Percentiles rank a stretch among this genome's conserved stretches.
Evolutionary conservation across 2,888 invertebrate species (phyloP).

Genomic region (Bibio marci): DNA sequence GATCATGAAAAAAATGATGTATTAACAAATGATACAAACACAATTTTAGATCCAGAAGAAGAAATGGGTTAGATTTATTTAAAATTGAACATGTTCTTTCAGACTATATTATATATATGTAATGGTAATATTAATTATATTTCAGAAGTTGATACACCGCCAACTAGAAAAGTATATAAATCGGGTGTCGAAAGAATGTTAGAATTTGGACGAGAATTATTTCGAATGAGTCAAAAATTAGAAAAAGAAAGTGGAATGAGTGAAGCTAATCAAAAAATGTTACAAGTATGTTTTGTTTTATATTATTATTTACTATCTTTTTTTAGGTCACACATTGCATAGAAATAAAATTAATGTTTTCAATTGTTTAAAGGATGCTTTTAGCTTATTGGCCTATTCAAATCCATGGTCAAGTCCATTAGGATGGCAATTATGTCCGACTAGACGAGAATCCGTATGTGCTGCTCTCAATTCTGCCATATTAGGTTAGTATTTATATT

Average conservation of each 20-base stretch:
- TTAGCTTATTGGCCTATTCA: constrained; percentile 91
- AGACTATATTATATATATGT: background rate
- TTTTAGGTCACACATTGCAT: background rate
- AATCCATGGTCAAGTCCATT: constrained; percentile 97
- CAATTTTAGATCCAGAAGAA: no score
- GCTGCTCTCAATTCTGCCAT: constrained; percentile 95
- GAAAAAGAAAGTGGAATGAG: constrained; percentile 67
- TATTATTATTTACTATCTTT: no score
- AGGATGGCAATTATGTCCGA: constrained; percentile 90
- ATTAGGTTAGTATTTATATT: constrained; percentile 56
- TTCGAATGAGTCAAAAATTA: constrained; percentile 75
- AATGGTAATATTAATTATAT: background rate
- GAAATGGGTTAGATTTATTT: background rate
- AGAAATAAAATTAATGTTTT: background rate
- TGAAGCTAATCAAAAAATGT: constrained; percentile 69
- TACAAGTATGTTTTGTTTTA: constrained; percentile 56
- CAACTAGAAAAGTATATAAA: constrained; percentile 22
- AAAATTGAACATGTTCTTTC: no score
- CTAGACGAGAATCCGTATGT: constrained; percentile 86
- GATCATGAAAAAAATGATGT: no score
- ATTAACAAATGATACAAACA: no score
- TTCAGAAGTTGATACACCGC: constrained; percentile 25
- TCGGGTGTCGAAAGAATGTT: constrained; percentile 80
- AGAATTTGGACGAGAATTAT: constrained; percentile 85
- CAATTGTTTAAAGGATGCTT: constrained; percentile 59